Conservation (phyloP, 2,797 vertebrate species). For the Falco novaeseelandiae region DNA sequence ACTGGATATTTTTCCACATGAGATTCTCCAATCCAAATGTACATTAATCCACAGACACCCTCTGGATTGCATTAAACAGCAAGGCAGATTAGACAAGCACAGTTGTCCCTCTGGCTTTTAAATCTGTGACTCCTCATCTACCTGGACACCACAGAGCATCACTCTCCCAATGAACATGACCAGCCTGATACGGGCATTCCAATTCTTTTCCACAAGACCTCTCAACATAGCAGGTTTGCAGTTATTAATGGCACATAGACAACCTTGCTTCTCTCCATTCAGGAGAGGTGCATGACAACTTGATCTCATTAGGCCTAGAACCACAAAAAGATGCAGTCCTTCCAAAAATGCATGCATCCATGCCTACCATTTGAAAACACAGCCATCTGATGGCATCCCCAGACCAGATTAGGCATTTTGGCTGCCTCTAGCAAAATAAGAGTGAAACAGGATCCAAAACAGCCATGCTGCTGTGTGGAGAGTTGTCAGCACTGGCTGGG, state of each 20-base stretch:
- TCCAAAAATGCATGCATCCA: not conserved
- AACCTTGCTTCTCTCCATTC: not conserved
- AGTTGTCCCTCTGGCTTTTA: not conserved
- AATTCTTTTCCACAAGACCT: not conserved
- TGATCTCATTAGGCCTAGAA: not conserved
- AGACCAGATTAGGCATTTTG: not conserved
- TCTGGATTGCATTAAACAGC: not conserved
- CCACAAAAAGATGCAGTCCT: not conserved
- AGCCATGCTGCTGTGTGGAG: not conserved
- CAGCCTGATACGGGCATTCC: not conserved
- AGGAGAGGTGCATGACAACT: not conserved
- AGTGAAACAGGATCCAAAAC: not conserved
- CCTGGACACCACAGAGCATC: not conserved
- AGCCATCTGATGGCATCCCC: not conserved
- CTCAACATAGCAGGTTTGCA: not conserved
- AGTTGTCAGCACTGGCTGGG: not conserved
- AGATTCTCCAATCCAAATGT: not conserved
- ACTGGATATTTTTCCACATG: not conserved
- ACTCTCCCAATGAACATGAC: not conserved
- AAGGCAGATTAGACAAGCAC: not conserved
- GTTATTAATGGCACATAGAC: not conserved
- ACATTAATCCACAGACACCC: not conserved
- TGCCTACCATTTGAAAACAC: not conserved
- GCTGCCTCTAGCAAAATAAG: not conserved
- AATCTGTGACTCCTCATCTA: not conserved